These are phyloP conservation scores for Patella pellucida DNA, from an alignment of 2,888 invertebrate species.

Conservation along the genomic window DNA sequence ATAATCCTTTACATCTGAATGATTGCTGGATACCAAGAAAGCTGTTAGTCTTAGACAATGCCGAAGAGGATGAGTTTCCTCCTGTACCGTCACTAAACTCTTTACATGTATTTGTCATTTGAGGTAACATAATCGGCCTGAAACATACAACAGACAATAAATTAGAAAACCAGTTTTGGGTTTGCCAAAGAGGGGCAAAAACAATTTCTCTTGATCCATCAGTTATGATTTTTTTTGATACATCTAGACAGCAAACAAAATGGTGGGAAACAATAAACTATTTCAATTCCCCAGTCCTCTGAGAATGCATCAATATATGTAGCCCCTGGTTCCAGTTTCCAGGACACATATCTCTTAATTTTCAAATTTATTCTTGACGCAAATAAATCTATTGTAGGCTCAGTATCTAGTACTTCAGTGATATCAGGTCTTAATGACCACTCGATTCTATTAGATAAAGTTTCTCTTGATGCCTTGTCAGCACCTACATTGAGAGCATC, in stretches of 20 bases:
- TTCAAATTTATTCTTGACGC: background rate
- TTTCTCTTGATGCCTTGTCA: background rate
- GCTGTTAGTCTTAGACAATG: constrained; percentile 27
- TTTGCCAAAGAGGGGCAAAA: constrained; percentile 33
- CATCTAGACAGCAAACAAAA: constrained; percentile 32
- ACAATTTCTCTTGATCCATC: constrained; percentile 23
- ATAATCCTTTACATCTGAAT: constrained; percentile 23
- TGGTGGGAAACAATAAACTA: constrained; percentile 36
- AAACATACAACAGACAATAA: constrained; percentile 17
- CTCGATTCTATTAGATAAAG: background rate
- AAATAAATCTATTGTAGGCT: background rate
- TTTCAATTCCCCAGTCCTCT: constrained; percentile 9
- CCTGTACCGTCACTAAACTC: constrained; percentile 17
- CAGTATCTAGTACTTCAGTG: background rate
- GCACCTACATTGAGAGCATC: background rate
- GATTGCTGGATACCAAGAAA: constrained; percentile 32
- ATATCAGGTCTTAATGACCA: background rate
- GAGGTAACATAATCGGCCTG: constrained; percentile 18
- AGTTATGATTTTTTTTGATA: constrained; percentile 28
- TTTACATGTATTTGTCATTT: constrained; percentile 11
- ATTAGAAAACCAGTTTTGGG: constrained; percentile 36
- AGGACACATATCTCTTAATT: background rate
- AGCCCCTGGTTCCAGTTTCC: constrained; percentile 21
- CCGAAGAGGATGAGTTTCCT: constrained; percentile 1
- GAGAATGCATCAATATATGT: no score